phyloP scores from a whole-genome alignment of 1,140 invertebrate genomes.

The Bactericera cockerelli region DNA sequence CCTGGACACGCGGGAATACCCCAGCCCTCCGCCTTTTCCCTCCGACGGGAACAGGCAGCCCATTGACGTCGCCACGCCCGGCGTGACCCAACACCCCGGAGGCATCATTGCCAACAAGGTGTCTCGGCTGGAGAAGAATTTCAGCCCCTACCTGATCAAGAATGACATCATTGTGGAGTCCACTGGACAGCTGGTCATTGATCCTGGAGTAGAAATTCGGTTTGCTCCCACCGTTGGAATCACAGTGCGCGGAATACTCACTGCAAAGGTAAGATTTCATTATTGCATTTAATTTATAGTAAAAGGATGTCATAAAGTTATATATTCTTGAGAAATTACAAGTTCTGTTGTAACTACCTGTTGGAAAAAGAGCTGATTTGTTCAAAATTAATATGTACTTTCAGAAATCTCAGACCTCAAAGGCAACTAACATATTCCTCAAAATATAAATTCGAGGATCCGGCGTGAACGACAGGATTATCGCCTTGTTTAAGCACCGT shows the following conservation, averaged over 20 bases:
- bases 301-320: too few species aligned
- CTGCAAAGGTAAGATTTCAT: constrained; percentile 56
- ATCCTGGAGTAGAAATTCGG: constrained; percentile 67
- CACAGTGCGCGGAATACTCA: constrained; percentile 69
- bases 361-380: too few species aligned
- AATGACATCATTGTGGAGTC: constrained; percentile 65
- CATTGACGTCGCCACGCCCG: not conserved
- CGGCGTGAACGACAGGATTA: too few species aligned
- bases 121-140: constrained; percentile 32
- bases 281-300: too few species aligned
- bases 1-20: not conserved
- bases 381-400: too few species aligned
- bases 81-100: constrained; percentile 38
- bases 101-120: constrained; percentile 39
- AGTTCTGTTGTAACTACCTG: too few species aligned
- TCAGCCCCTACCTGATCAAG: constrained; percentile 59
- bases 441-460: too few species aligned
- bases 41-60: not conserved
- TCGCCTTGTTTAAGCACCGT: too few species aligned
- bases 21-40: not conserved
- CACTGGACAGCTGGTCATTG: constrained; percentile 56
- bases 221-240: constrained; percentile 82
- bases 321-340: too few species aligned
- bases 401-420: too few species aligned
- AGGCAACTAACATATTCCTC: too few species aligned